Evolutionary conservation across 2,113 vertebrate genomes (phyloP).

Genomic region (Chamaea fasciata): DNA sequence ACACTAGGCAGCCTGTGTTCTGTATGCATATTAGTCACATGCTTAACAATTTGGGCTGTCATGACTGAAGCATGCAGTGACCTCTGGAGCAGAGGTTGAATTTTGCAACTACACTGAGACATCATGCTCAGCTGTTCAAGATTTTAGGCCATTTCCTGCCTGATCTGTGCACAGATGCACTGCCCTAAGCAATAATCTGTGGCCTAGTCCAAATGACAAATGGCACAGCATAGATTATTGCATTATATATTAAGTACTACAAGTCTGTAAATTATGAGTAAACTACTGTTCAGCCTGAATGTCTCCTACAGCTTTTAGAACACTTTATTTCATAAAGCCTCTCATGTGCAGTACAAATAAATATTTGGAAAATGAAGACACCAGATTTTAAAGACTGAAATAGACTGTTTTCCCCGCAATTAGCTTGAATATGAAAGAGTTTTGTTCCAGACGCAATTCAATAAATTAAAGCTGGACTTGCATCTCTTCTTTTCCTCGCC

Average conservation of each 20-base stretch:
- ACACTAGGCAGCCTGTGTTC: slow-evolving; percentile 77
- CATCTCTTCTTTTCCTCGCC: background rate
- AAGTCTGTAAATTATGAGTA: slow-evolving; percentile 97
- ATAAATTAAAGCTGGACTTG: slow-evolving; percentile 47
- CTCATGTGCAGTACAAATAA: slow-evolving; percentile 64
- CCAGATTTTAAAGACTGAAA: slow-evolving; percentile 63
- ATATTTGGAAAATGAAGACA: slow-evolving; percentile 68
- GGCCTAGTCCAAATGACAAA: slow-evolving; percentile 94
- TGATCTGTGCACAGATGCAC: slow-evolving; percentile 94
- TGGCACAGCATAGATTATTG: slow-evolving; percentile 90
- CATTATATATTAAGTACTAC: slow-evolving; percentile 99
- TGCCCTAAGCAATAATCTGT: slow-evolving; percentile 98
- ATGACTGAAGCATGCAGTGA: slow-evolving; percentile 78
- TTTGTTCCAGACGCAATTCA: slow-evolving; percentile 64
- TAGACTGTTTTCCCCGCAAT: slow-evolving; percentile 59
- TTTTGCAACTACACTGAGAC: slow-evolving; percentile 78
- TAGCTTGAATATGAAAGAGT: slow-evolving; percentile 68
- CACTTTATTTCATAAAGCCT: slow-evolving; percentile 55
- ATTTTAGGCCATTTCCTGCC: slow-evolving; percentile 92
- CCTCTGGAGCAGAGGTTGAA: slow-evolving; percentile 85
- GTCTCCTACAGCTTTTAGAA: slow-evolving; percentile 73
- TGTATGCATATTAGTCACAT: slow-evolving; percentile 81
- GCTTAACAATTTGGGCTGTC: slow-evolving; percentile 82
- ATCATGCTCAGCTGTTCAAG: slow-evolving; percentile 92
- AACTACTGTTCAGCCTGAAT: slow-evolving; percentile 77